phyloP scores from a whole-genome alignment of 2,797 vertebrate genomes.

The Halcyon smyrnensis region DNA sequence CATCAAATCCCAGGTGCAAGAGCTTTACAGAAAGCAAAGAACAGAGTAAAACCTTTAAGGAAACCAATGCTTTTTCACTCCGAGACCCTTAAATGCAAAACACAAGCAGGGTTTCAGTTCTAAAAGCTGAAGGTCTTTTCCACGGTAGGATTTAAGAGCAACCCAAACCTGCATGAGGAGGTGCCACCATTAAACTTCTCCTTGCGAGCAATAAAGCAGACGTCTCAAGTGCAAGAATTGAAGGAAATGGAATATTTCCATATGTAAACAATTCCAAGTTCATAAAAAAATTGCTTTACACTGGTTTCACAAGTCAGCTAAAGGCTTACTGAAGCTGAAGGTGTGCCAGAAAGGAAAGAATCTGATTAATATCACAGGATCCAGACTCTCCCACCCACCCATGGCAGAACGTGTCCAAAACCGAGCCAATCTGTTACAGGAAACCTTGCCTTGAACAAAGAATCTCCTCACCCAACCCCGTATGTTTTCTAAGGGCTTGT shows the following conservation, averaged over 20 bases:
- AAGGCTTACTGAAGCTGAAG: not conserved
- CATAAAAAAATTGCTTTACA: not conserved
- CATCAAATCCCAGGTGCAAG: not conserved
- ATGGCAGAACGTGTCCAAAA: not conserved
- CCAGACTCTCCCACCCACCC: slow-evolving; percentile 20
- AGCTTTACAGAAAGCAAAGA: not conserved
- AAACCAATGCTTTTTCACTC: not conserved
- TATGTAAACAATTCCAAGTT: not conserved
- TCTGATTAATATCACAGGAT: slow-evolving; percentile 8
- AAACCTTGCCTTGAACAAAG: slow-evolving; percentile 1
- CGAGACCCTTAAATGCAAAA: not conserved
- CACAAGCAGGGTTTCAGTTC: not conserved
- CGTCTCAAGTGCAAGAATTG: not conserved
- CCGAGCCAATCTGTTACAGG: not conserved
- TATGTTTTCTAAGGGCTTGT: not conserved
- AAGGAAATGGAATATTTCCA: not conserved
- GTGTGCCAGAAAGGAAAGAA: not conserved
- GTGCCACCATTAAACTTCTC: not conserved
- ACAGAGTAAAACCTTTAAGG: not conserved
- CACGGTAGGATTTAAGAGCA: not conserved
- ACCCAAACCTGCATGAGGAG: not conserved
- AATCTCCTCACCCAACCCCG: not conserved
- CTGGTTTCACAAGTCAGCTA: not conserved
- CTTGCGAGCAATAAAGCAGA: not conserved
- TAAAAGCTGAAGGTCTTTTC: not conserved